Evolutionary conservation across 2,888 invertebrate species (phyloP).

Genomic region (Syritta pipiens): DNA sequence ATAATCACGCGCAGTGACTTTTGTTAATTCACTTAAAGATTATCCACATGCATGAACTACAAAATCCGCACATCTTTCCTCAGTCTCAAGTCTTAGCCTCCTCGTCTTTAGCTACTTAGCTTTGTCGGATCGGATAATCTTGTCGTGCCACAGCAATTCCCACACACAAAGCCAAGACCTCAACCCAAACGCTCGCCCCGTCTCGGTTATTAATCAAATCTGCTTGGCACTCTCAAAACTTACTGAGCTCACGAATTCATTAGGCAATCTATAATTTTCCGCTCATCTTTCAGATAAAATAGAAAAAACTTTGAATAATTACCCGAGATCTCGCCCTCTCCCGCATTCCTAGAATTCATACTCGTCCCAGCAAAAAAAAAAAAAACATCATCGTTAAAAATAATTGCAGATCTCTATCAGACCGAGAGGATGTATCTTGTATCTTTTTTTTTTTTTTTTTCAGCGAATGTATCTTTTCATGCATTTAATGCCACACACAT

Average conservation of each 20-base stretch:
- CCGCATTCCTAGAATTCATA: constrained; percentile 31
- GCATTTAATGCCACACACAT: neutral
- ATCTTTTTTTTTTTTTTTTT: constrained; percentile 22
- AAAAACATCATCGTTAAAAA: constrained; percentile 61
- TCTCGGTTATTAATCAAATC: constrained; percentile 53
- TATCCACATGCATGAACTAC: neutral
- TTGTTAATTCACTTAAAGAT: neutral
- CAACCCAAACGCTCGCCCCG: neutral
- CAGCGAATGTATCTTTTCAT: neutral
- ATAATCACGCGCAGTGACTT: constrained; percentile 4
- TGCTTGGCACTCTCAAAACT: constrained; percentile 7
- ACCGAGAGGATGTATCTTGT: neutral
- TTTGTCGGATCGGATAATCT: constrained; percentile 10
- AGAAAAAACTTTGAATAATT: constrained; percentile 52
- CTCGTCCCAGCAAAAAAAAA: neutral
- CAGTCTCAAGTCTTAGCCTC: too few relatives aligned
- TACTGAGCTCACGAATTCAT: constrained; percentile 49
- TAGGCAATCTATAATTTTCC: constrained; percentile 57
- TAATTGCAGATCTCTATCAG: constrained; percentile 64
- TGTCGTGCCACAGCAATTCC: neutral
- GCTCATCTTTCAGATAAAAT: constrained; percentile 29
- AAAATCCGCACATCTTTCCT: too few relatives aligned
- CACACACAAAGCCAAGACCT: constrained; percentile 25
- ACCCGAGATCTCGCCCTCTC: neutral
- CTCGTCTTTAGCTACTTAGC: constrained; percentile 15